These are phyloP conservation scores for Amphimallon solstitiale DNA, from an alignment of 2,888 invertebrate species.

Conservation along the genomic window DNA sequence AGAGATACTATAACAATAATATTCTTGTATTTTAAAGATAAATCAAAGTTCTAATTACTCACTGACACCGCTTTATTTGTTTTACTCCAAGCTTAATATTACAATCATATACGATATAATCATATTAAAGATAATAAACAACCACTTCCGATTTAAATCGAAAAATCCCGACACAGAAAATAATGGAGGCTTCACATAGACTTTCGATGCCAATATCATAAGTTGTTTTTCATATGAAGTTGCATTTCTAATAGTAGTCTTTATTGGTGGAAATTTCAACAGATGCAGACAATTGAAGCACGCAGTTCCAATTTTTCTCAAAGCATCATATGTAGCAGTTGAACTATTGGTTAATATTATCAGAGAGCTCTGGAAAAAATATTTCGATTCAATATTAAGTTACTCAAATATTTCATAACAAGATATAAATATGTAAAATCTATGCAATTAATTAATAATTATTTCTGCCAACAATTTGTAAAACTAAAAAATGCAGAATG, in stretches of 20 bases:
- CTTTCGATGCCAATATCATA: not conserved
- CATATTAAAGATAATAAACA: conserved; percentile 8
- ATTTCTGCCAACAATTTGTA: no score
- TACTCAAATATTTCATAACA: no score
- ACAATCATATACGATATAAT: conserved; percentile 15
- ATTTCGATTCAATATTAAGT: no score
- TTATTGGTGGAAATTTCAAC: not conserved
- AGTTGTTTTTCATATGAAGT: not conserved
- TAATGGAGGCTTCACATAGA: conserved; percentile 6
- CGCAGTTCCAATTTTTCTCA: not conserved
- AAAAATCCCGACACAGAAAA: conserved; percentile 12
- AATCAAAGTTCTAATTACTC: no score
- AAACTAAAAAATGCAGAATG: no score
- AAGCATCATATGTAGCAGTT: not conserved
- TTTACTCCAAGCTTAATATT: not conserved
- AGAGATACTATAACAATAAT: no score
- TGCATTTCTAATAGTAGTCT: not conserved
- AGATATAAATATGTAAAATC: no score
- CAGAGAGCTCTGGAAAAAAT: not conserved
- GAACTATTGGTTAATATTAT: conserved; percentile 1
- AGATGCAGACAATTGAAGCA: conserved; percentile 6
- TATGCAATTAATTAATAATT: no score
- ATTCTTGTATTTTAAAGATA: no score
- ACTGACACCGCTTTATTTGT: no score
- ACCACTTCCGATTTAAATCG: conserved; percentile 14